Percentiles rank a stretch among this genome's conserved stretches.
phyloP scores from a whole-genome alignment of 2,888 invertebrate species.

The Erebia ligea region DNA sequence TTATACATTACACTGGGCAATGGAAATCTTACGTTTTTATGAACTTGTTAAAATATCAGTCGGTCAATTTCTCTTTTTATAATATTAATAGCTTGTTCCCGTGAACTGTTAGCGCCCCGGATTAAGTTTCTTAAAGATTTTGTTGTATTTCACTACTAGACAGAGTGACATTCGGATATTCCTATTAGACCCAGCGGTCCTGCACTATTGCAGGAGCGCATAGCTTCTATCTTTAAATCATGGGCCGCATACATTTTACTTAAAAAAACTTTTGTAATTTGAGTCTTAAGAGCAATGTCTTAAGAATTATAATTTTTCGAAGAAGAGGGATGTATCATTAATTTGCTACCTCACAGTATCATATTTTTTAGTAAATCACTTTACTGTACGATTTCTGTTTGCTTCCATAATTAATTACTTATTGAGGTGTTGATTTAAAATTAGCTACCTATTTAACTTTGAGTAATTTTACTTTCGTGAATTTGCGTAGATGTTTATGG shows the following conservation, averaged over 20 bases:
- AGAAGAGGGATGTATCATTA: conserved; percentile 14
- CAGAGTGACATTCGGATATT: background rate
- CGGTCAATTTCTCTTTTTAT: too few relatives aligned
- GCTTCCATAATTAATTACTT: conserved; percentile 8
- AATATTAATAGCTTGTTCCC: too few relatives aligned
- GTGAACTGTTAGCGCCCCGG: too few relatives aligned
- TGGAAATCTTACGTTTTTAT: too few relatives aligned
- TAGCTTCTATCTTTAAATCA: background rate
- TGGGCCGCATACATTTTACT: too few relatives aligned
- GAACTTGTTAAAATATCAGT: too few relatives aligned
- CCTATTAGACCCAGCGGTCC: conserved; percentile 5
- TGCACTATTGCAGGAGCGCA: background rate
- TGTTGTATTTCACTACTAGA: background rate
- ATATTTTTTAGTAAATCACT: background rate
- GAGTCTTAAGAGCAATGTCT: background rate
- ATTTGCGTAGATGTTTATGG: background rate
- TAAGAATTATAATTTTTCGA: conserved; percentile 3
- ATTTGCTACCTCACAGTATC: background rate
- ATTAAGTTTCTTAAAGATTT: too few relatives aligned
- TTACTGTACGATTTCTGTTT: conserved; percentile 6
- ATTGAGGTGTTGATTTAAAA: conserved; percentile 5
- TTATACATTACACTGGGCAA: too few relatives aligned
- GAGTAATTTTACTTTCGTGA: conserved; percentile 9
- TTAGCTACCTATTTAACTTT: background rate
- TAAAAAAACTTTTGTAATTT: background rate